Percentiles rank a stretch among this genome's conserved stretches.
Conservation (phyloP, 2,113 vertebrate genomes). For the Zosterops lateralis region DNA sequence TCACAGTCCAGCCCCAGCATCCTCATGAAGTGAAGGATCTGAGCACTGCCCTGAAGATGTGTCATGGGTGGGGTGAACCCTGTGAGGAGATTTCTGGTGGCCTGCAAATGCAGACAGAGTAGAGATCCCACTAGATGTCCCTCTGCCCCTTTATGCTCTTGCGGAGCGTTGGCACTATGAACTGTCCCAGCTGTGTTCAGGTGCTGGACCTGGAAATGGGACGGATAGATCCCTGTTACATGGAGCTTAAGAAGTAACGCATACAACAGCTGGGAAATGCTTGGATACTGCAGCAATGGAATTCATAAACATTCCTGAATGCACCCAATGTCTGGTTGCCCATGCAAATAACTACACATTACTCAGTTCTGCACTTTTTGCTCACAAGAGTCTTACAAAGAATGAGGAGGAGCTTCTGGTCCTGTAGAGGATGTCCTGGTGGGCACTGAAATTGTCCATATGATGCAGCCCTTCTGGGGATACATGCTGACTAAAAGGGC, state of each 20-base stretch:
- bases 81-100: not conserved
- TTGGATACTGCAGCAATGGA: not conserved
- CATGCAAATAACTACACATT: not conserved
- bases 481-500: not conserved
- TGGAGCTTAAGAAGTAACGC: not conserved
- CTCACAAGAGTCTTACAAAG: not conserved
- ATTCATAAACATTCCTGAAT: not conserved
- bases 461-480: not conserved
- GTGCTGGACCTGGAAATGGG: not conserved
- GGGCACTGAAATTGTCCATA: not conserved
- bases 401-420: not conserved
- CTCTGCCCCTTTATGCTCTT: slow-evolving; percentile 17
- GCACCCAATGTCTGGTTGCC: not conserved
- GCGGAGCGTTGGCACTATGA: not conserved
- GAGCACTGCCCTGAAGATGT: not conserved
- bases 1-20: not conserved
- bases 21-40: not conserved
- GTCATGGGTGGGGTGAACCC: not conserved
- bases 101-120: not conserved
- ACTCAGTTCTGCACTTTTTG: not conserved
- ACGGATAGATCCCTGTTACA: not conserved
- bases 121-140: slow-evolving; percentile 48
- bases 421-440: not conserved
- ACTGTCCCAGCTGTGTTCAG: not conserved
- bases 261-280: not conserved